A percentile compares a stretch with the other conserved stretches of the same genome.
Conservation (phyloP, 2,113 vertebrate species). For the Octodon degus region DNA sequence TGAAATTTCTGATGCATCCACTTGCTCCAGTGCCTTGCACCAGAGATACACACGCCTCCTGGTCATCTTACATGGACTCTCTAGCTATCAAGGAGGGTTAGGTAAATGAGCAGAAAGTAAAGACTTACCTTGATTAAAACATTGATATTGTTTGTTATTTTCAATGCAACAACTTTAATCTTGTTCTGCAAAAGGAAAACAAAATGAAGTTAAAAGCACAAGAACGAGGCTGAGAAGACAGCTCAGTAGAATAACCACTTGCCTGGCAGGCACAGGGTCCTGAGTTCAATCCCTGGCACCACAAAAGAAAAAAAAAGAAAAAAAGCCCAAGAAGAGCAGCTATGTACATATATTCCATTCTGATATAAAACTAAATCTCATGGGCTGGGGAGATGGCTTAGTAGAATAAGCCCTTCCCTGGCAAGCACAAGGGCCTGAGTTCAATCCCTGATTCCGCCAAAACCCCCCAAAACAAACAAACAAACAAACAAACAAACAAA, state of each 20-base stretch:
- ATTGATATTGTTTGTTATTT: conserved; percentile 99
- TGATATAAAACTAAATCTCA: neutral
- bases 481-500: too few relatives aligned
- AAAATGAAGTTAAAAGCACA: conserved; percentile 64
- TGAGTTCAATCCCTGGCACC: too few relatives aligned
- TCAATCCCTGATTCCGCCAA: too few relatives aligned
- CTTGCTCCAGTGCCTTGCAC: neutral
- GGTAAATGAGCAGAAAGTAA: conserved; percentile 39
- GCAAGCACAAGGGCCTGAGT: too few relatives aligned
- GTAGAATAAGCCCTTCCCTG: too few relatives aligned
- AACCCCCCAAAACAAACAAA: too few relatives aligned
- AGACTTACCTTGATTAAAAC: conserved; percentile 96
- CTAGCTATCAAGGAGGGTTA: neutral
- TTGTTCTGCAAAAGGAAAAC: conserved; percentile 92
- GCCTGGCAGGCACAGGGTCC: too few relatives aligned
- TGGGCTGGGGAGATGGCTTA: too few relatives aligned
- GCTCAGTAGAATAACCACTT: too few relatives aligned
- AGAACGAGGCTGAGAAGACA: neutral
- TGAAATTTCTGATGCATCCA: conserved; percentile 6
- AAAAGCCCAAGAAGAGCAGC: conserved; percentile 60
- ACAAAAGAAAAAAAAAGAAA: too few relatives aligned
- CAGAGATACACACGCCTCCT: neutral
- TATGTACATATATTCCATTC: neutral
- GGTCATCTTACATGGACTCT: conserved; percentile 6
- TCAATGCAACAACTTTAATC: conserved; percentile 99